phyloP scores from a whole-genome alignment of 2,113 vertebrate genomes.

The Stegostoma tigrinum region DNA sequence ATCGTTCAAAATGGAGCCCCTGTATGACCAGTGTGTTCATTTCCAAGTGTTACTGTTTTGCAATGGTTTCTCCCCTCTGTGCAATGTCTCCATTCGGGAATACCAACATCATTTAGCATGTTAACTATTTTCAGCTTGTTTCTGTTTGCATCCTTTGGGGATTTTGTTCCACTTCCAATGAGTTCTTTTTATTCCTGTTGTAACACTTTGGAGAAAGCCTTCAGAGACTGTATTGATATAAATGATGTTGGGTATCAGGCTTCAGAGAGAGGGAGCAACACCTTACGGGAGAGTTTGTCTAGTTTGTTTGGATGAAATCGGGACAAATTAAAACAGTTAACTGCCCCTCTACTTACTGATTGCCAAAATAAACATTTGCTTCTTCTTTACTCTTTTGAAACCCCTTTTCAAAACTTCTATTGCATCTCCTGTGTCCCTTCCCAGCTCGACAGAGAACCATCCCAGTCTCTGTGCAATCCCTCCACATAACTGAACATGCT shows the following conservation, averaged over 20 bases:
- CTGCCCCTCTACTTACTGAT: background rate
- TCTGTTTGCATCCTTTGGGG: background rate
- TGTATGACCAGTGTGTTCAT: no score
- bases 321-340: background rate
- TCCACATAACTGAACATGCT: background rate
- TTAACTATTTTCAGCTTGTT: slow-evolving; percentile 22
- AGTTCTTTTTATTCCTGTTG: background rate
- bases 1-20: no score
- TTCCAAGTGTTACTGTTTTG: no score
- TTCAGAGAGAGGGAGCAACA: background rate
- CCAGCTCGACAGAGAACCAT: background rate
- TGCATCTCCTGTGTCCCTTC: background rate
- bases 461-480: background rate
- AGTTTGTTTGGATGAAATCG: background rate
- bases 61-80: no score
- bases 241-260: background rate
- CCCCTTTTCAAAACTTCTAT: background rate
- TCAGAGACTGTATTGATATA: background rate
- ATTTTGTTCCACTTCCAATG: background rate
- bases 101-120: background rate
- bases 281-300: background rate
- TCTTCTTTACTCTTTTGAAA: background rate
- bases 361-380: background rate
- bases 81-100: background rate
- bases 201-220: background rate